phyloP scores from a whole-genome alignment of 2,113 vertebrate species.

The Syngnathus floridae region DNA sequence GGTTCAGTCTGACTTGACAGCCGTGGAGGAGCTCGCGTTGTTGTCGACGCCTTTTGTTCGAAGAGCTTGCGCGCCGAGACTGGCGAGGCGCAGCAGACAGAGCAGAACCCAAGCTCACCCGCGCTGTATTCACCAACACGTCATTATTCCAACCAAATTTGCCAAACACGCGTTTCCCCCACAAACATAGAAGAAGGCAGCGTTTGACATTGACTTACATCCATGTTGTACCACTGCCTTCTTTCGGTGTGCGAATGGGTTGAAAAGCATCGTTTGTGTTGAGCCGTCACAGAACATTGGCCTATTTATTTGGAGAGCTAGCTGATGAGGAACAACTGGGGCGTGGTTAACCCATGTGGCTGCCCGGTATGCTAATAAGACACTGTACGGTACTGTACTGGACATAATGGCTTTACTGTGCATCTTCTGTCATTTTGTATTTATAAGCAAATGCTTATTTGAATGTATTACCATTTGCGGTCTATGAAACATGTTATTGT shows the following conservation, averaged over 20 bases:
- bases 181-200: not conserved
- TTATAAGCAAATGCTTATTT: not conserved
- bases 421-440: not conserved
- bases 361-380: not conserved
- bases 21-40: conserved; percentile 36
- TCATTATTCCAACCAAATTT: not conserved
- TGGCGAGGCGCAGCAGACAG: conserved; percentile 65
- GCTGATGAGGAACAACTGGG: not conserved
- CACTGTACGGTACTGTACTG: not conserved
- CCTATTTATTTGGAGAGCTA: not conserved
- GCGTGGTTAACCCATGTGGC: not conserved
- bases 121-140: conserved; percentile 6
- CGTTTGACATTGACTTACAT: not conserved
- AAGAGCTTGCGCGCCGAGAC: conserved; percentile 37
- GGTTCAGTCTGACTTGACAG: conserved; percentile 29
- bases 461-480: no score
- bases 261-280: not conserved
- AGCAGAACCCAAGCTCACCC: conserved; percentile 8
- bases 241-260: not conserved
- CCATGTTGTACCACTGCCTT: not conserved
- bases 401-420: not conserved
- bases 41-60: conserved; percentile 60
- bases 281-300: not conserved
- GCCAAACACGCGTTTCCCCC: not conserved
- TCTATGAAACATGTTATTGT: no score